phyloP scores from a whole-genome alignment of 1,140 invertebrate genomes.

The Calycopis cecrops region DNA sequence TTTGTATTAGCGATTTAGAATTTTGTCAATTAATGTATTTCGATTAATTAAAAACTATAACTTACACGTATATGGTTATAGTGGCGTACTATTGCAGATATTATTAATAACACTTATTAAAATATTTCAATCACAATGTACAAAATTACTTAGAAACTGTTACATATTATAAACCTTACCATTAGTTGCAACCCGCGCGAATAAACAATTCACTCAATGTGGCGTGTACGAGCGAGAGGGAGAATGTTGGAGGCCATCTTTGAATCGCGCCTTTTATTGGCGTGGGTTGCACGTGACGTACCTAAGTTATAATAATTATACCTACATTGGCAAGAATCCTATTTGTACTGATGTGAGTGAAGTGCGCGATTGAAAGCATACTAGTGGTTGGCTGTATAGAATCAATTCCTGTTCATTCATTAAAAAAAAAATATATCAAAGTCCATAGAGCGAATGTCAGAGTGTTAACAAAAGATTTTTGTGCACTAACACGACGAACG shows the following conservation, averaged over 20 bases:
- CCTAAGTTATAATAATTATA: slow-evolving; percentile 25
- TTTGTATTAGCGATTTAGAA: no score
- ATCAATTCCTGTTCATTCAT: neutral
- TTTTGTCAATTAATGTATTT: no score
- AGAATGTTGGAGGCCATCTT: neutral
- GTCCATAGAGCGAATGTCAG: no score
- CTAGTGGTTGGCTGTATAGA: neutral
- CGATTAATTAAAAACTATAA: neutral
- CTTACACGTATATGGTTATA: slow-evolving; percentile 1
- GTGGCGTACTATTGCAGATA: slow-evolving; percentile 4
- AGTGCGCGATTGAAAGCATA: neutral
- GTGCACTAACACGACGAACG: no score
- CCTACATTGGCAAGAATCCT: slow-evolving; percentile 50
- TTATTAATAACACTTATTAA: neutral
- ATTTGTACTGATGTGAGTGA: slow-evolving; percentile 44
- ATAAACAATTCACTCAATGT: neutral
- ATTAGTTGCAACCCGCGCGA: neutral
- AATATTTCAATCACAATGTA: slow-evolving; percentile 11
- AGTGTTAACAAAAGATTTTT: no score
- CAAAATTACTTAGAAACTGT: slow-evolving; percentile 7
- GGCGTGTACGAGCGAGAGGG: slow-evolving; percentile 6
- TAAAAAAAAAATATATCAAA: no score
- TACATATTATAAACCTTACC: slow-evolving; percentile 1
- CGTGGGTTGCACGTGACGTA: slow-evolving; percentile 1
- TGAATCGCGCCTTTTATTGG: neutral